A percentile compares a stretch with the other conserved stretches of the same genome.
Evolutionary conservation across 2,888 invertebrate genomes (phyloP).

Genomic region (Malthinus seriepunctatus): DNA sequence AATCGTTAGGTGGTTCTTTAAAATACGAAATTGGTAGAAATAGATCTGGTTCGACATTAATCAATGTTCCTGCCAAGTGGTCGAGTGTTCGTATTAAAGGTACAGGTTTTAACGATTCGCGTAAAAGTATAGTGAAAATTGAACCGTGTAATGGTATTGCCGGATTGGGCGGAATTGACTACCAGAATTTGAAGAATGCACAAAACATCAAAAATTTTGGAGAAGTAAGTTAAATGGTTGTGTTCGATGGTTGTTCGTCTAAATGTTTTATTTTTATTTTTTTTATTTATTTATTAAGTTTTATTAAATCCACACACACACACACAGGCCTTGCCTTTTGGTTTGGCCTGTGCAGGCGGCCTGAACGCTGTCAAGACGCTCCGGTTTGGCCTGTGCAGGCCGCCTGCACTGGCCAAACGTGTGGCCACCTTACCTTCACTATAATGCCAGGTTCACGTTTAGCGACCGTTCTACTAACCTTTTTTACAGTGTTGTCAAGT

Average conservation of each 20-base stretch:
- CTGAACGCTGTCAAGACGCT: too few relatives aligned
- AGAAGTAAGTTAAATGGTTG: slow-evolving; percentile 47
- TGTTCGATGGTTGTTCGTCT: not conserved
- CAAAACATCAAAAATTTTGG: slow-evolving; percentile 50
- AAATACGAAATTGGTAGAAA: slow-evolving; percentile 51
- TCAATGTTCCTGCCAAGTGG: slow-evolving; percentile 60
- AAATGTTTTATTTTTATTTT: too few relatives aligned
- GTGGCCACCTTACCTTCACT: too few relatives aligned
- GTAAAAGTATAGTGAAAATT: slow-evolving; percentile 65
- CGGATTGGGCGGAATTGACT: slow-evolving; percentile 41
- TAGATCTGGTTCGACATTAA: slow-evolving; percentile 46
- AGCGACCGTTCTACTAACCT: too few relatives aligned
- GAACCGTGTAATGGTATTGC: slow-evolving; percentile 65
- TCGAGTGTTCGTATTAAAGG: slow-evolving; percentile 68
- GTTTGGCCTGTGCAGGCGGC: too few relatives aligned
- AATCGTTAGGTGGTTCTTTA: slow-evolving; percentile 47
- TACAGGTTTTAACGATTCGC: slow-evolving; percentile 65
- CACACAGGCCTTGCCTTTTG: too few relatives aligned
- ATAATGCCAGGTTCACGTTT: too few relatives aligned
- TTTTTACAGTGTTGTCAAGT: too few relatives aligned
- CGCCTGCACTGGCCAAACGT: too few relatives aligned
- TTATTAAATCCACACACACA: too few relatives aligned
- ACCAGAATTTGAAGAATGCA: slow-evolving; percentile 46
- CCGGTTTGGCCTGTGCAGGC: too few relatives aligned
- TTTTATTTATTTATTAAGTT: too few relatives aligned